phyloP scores from a whole-genome alignment of 2,113 vertebrate species.

The Redunca redunca region DNA sequence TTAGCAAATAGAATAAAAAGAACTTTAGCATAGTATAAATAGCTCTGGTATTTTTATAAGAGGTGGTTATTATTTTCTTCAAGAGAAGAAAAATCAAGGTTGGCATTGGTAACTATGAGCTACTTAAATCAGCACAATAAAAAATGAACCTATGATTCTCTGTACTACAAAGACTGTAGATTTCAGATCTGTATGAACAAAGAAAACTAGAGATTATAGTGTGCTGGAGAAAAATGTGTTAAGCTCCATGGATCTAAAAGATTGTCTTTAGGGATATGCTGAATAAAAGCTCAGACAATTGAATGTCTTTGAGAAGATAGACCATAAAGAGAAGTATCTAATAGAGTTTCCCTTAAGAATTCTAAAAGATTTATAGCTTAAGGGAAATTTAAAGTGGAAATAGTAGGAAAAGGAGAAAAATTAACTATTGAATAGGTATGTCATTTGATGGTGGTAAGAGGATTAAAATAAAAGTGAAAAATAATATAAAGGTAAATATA shows the following conservation, averaged over 20 bases:
- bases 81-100: constrained; percentile 39
- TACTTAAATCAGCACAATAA: constrained; percentile 34
- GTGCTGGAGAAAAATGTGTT: constrained; percentile 19
- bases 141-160: not conserved
- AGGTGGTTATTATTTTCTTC: constrained; percentile 41
- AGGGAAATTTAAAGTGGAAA: constrained; percentile 1
- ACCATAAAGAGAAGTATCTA: not conserved
- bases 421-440: not conserved
- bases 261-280: constrained; percentile 2
- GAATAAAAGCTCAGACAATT: not conserved
- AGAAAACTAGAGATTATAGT: constrained; percentile 20
- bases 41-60: constrained; percentile 19
- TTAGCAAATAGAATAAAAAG: constrained; percentile 26
- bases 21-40: constrained; percentile 36
- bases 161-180: not conserved
- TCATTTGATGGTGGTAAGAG: not conserved
- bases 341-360: not conserved
- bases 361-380: constrained; percentile 10
- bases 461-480: not conserved
- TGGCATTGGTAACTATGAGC: constrained; percentile 8
- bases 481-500: not conserved
- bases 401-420: constrained; percentile 16
- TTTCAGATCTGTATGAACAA: constrained; percentile 47
- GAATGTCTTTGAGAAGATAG: constrained; percentile 25
- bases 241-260: not conserved